Evolutionary conservation across 1,140 invertebrate genomes (phyloP), one percentile per base, ranked within the genome.

Genomic region (Tetragonula clypearis): DNA sequence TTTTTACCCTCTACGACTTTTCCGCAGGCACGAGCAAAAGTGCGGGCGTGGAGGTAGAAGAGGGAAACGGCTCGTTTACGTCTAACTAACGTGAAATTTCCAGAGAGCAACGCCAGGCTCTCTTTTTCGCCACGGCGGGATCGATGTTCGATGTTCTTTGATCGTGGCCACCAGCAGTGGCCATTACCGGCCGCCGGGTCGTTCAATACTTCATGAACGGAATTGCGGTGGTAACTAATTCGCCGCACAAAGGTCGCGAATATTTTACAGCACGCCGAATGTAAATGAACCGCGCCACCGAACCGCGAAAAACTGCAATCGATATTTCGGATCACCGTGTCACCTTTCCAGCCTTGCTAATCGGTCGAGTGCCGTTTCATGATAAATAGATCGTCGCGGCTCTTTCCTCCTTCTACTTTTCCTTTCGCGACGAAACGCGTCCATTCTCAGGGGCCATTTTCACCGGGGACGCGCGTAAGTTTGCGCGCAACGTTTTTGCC

Each of bases 51-150:
- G 30, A 58, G 79, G 82, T 74, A 89, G 82, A 75, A 79, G 79
- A 49, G 72, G 65, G 74, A 84, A 86, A 88, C 79, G 84, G 83
- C 85, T 90, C 86, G 78, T 88, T 90, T 90, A 90, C 88, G 82
- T 91, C 85, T 87, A 91, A 89, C 89, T 90, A 90, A 90, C 86
- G 86, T 85, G 88, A 90, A 89, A 90, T 90, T 90, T 87, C 76
- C 76, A 84, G 79, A 84, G 88, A 84, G 88, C 77, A 82, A 89
- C 73, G 71, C 30, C 79, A 66, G 8, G 41, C 84, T 53, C 35
- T 77, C 41, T 49, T 49, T 81, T 74, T 76, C 80, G 69, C 72
- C 73, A 41, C 30, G 60, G 23, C 79, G 78, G 79, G 87, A 90
- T 90, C 90, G 88, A 90, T 82, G 85, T 84, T 87, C 87, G 82